phyloP scores from a whole-genome alignment of 2,797 vertebrate genomes.

The Sphaeramia orbicularis region DNA sequence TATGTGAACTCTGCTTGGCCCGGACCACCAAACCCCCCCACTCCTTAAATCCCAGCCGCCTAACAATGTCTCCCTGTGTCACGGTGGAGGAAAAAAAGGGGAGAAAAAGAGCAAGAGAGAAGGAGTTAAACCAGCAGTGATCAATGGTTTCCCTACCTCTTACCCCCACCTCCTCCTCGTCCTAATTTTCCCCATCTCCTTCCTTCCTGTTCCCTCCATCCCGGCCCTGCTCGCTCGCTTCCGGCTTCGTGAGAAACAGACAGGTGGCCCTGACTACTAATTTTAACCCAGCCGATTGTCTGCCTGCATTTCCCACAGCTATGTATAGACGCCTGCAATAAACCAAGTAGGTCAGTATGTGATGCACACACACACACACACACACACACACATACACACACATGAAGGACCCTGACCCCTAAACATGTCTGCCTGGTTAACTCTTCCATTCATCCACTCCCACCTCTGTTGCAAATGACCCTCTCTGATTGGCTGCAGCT shows the following conservation, averaged over 20 bases:
- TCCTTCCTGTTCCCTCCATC: constrained; percentile 66
- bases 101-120: constrained; percentile 29
- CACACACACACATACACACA: constrained; percentile 23
- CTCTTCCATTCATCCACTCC: constrained; percentile 62
- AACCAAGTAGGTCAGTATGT: constrained; percentile 64
- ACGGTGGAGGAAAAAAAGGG: constrained; percentile 6
- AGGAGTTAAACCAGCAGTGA: constrained; percentile 67
- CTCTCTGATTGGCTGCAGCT: constrained; percentile 64
- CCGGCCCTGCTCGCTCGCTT: constrained; percentile 41
- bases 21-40: constrained; percentile 29
- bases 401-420: constrained; percentile 57
- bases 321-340: constrained; percentile 63
- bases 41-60: constrained; percentile 35
- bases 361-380: constrained; percentile 7
- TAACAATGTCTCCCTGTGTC: constrained; percentile 79
- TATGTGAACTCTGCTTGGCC: constrained; percentile 78
- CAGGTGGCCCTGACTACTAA: constrained; percentile 81
- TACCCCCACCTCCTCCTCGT: background rate
- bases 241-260: constrained; percentile 61
- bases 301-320: constrained; percentile 67
- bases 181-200: constrained; percentile 26
- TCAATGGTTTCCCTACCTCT: constrained; percentile 45
- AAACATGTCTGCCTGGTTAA: constrained; percentile 54
- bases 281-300: constrained; percentile 72
- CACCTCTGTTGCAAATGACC: constrained; percentile 37